Base-by-base conservation (phyloP, 2,797 vertebrate genomes). In the Pangasius krempfi region DNA sequence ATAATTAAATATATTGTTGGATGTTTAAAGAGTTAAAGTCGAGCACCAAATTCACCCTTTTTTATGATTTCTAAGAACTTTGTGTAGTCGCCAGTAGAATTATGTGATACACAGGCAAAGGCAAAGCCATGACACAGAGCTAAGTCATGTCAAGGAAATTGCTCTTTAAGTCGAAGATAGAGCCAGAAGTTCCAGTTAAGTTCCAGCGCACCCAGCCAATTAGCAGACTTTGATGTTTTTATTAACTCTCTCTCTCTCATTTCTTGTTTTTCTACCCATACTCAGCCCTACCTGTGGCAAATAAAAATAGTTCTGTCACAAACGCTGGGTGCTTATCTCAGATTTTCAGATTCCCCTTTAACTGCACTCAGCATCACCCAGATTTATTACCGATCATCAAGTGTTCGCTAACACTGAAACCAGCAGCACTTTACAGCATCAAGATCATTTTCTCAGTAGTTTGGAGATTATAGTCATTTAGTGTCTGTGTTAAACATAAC, bases 391-490 rank as follows among this genome's bases (percentile, higher is more conserved):
- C 5, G 33, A 44, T 79, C 85, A 78, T 91, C 54, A 10, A 50
- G 25, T 4, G 37, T 12, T 72, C 70, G 30, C 50, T 6, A 79
- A 86, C 66, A 80, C 30, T 20, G 7, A 37, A 62, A 81, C 9
- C 88, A 86, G 76, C 40, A 82, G 22, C 22, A 56, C 68, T 83
- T 66, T 58, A 30, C 40, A 37, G 54, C 8, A 79, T 60, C 58
- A 2, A 80, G n/a, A 62, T 78, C 47, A 54, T 16, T 37, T 85
- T 81, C 54, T 52, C 30, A 16, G 82, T 44, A 85, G 79, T 82
- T 54, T 40, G 56, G 4, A 30, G 79, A 86, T 79, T 87, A 30
- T 44, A 88, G 80, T 64, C 60, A 82, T 87, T 88, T 72, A 68
- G 75, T 64, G 86, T 72, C 68, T 6, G n/a, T 66, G 81, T 52